These are phyloP conservation scores for Numenius arquata DNA, from an alignment of 2,113 vertebrate species.

Conservation along the genomic window DNA sequence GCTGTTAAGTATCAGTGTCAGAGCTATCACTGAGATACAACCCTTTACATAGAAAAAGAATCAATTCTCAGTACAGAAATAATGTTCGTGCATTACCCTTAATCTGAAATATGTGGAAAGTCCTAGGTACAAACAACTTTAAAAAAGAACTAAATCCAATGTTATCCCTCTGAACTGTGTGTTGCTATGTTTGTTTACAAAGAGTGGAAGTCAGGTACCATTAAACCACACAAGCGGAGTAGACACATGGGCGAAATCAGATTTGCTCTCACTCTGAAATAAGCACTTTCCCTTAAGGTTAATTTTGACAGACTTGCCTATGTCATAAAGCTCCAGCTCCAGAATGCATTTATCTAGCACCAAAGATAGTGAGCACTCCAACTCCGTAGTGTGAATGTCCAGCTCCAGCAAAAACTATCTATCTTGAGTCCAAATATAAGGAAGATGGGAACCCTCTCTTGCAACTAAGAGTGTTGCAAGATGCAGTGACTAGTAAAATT, in stretches of 20 bases:
- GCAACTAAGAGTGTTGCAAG: neutral
- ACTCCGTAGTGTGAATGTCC: neutral
- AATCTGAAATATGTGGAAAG: neutral
- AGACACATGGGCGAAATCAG: neutral
- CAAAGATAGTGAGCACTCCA: neutral
- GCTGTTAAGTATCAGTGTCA: neutral
- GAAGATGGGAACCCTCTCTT: neutral
- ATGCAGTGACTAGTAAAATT: neutral
- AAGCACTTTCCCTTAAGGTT: neutral
- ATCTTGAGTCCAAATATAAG: neutral
- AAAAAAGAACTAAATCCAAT: neutral
- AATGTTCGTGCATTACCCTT: neutral
- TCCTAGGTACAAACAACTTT: neutral
- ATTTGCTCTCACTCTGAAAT: neutral
- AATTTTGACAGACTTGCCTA: neutral
- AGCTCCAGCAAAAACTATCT: neutral
- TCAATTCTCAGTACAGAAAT: neutral
- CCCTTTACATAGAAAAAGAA: neutral
- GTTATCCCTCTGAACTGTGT: neutral
- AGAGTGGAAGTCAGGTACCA: too few relatives aligned
- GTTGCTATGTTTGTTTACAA: neutral
- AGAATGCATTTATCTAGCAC: neutral
- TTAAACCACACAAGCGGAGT: neutral
- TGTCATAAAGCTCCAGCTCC: neutral
- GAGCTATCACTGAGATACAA: neutral